phyloP scores from a whole-genome alignment of 2,113 vertebrate species.

The Mesoclemmys tuberculata region DNA sequence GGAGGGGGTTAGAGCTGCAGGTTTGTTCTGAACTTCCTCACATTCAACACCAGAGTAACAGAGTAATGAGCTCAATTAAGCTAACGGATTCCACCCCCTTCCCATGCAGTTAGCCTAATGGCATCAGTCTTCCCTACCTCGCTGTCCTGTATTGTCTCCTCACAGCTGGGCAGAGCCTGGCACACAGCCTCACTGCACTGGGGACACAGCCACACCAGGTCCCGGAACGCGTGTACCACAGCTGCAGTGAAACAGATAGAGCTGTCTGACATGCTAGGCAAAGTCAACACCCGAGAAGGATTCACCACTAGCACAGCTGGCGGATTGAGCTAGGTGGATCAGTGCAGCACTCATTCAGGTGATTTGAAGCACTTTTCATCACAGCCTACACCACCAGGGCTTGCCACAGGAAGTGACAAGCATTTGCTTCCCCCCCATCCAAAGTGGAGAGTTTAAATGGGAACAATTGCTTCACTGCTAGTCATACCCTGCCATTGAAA shows the following conservation, averaged over 20 bases:
- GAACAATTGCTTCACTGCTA: conserved; percentile 5
- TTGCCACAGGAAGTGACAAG: background rate
- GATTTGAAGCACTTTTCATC: background rate
- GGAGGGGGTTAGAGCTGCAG: background rate
- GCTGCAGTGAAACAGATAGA: conserved; percentile 71
- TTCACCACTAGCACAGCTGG: background rate
- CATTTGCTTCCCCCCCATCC: background rate
- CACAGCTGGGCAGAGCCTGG: conserved; percentile 86
- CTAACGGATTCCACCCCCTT: background rate
- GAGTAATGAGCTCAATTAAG: background rate
- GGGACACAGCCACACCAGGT: conserved; percentile 95
- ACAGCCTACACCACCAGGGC: background rate
- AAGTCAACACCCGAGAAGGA: background rate
- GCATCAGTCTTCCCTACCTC: conserved; percentile 80
- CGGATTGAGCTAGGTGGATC: background rate
- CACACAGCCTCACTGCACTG: conserved; percentile 89
- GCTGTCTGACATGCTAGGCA: too few relatives aligned
- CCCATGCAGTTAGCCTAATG: background rate
- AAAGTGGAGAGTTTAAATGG: background rate
- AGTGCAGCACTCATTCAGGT: background rate
- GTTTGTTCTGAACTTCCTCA: background rate
- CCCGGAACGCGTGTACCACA: conserved; percentile 92
- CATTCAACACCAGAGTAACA: rapidly evolving
- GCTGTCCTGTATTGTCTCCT: conserved; percentile 88
- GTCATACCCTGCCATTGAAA: conserved; percentile 13